Evolutionary conservation across 35 echinoderm and acorn worm genomes (phyloP), one percentile per base, ranked within the genome.

Genomic region (Patiria miniata): DNA sequence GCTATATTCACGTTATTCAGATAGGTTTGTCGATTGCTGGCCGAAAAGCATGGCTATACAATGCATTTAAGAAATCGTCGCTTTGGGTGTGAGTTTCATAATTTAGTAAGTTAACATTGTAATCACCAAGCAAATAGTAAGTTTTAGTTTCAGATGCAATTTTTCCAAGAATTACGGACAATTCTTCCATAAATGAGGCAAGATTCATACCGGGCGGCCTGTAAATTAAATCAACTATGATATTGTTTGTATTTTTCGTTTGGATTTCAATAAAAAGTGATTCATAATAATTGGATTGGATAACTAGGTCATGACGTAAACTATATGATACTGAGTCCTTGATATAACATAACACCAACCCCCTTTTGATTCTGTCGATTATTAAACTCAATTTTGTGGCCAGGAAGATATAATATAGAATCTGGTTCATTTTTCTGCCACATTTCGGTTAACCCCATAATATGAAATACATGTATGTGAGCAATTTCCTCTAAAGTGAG

Each of bases 141-240:
- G 28, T 18, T 60, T 60, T 60, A 26, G 19, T 60, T 60, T 60
- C 57, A 21, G 57, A 17, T 8, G 57, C 28, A n/a, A 60, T n/a
- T 60, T 60, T 60, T 18, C 28, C 28, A 60, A 60, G 0, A 60
- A 18, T 60, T n/a, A n/a, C 57, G 28, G 19, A 18, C 57, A 60
- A n/a, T 60, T 60, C 57, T 14, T 60, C 57, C 19, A 26, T n/a
- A 60, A 60, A 60, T 18, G 19, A n/a, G 28, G 57, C 19, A 60
- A 60, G 19, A 60, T 18, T 26, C 19, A n/a, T 18, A 60, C 57
- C 57, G 8, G 57, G 57, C 19, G 57, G 57, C 28, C 57, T 60
- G 57, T 60, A 60, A 60, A 60, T 60, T 60, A 60, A 60, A 60
- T 26, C 57, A n/a, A n/a, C n/a, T n/a, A n/a, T n/a, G n/a, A n/a